phyloP scores from a whole-genome alignment of 2,797 vertebrate genomes.

The Tokudaia muenninki region DNA sequence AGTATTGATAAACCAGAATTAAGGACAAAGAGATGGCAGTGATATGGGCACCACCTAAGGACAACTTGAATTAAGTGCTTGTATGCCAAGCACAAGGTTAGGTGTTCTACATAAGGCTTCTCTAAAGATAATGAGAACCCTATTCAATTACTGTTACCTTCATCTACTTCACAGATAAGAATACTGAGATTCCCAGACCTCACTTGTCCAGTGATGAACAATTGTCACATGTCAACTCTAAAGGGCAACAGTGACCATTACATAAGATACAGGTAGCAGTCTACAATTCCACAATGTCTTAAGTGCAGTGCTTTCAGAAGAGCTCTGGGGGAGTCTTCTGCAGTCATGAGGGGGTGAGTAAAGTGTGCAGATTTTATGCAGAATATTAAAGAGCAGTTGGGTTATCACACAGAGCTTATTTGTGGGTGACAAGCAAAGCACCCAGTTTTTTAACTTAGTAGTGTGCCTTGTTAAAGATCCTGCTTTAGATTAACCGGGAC shows the following conservation, averaged over 20 bases:
- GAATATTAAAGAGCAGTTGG: not conserved
- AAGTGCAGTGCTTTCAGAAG: not conserved
- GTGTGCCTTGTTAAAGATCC: not conserved
- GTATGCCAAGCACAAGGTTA: not conserved
- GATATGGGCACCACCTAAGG: not conserved
- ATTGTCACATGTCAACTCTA: not conserved
- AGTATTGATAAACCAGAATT: not conserved
- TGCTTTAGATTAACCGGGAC: not conserved
- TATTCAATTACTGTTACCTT: not conserved
- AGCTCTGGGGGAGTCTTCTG: not conserved
- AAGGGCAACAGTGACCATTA: not conserved
- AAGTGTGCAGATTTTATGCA: not conserved
- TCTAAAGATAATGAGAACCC: not conserved
- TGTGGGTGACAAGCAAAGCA: not conserved
- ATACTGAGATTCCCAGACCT: not conserved
- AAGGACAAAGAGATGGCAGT: not conserved
- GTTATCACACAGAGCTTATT: not conserved
- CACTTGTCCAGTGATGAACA: not conserved
- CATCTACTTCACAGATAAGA: not conserved
- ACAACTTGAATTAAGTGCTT: not conserved
- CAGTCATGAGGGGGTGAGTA: rapidly evolving
- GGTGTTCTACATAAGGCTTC: not conserved
- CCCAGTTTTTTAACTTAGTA: not conserved
- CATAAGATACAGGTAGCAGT: not conserved
- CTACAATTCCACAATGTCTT: not conserved